Evolutionary conservation across 2,113 vertebrate genomes (phyloP).

Genomic region (Pterocles orientalis): DNA sequence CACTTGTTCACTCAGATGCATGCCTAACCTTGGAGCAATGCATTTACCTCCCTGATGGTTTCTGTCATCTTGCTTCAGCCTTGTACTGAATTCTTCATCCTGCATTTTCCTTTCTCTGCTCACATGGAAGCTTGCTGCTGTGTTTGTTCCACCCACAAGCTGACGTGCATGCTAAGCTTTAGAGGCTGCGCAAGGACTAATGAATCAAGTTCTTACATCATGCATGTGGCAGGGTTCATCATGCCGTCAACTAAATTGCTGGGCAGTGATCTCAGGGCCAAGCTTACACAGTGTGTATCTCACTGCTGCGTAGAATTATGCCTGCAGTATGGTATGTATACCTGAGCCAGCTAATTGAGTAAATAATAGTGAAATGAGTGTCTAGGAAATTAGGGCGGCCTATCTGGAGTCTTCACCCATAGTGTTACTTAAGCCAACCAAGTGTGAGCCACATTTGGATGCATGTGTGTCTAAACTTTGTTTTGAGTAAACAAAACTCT

Average conservation of each 20-base stretch:
- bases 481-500: background rate
- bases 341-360: background rate
- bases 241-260: background rate
- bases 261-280: background rate
- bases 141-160: background rate
- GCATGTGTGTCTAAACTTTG: background rate
- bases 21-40: slow-evolving; percentile 11
- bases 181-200: background rate
- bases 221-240: background rate
- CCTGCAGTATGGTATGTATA: background rate
- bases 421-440: background rate
- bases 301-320: background rate
- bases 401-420: background rate
- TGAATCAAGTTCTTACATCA: background rate
- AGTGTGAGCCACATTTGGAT: background rate
- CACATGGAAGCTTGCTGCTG: background rate
- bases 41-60: background rate
- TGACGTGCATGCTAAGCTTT: background rate
- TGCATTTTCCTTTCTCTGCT: background rate
- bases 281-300: background rate
- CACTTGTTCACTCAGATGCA: slow-evolving; percentile 49
- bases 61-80: background rate
- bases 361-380: background rate
- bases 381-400: background rate
- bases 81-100: background rate